phyloP scores from a whole-genome alignment of 2,113 vertebrate genomes.

The Plecturocebus donacophilus region DNA sequence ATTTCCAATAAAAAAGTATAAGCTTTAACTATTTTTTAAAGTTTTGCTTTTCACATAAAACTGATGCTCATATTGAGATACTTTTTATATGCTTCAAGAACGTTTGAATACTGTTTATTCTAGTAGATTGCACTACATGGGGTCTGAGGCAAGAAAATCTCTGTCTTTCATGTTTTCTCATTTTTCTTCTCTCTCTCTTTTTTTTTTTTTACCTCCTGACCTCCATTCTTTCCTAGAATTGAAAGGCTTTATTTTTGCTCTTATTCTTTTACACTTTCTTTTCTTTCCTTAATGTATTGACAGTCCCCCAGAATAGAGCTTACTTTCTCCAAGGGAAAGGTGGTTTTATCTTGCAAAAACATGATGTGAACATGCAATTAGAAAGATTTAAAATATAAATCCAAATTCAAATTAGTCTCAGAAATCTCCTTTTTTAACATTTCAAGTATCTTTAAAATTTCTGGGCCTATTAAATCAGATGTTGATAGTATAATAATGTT shows the following conservation, averaged over 20 bases:
- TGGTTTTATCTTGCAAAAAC: background rate
- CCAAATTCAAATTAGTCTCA: background rate
- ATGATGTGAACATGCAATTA: background rate
- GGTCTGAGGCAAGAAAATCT: background rate
- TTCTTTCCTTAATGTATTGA: background rate
- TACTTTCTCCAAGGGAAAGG: background rate
- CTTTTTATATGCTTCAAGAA: background rate
- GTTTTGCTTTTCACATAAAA: background rate
- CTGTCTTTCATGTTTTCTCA: background rate
- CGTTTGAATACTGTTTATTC: background rate
- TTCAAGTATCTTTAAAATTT: background rate
- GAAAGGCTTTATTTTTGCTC: accelerated
- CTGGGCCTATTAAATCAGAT: background rate
- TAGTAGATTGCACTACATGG: no score
- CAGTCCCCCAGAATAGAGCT: background rate
- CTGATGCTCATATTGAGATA: background rate
- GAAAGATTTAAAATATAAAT: background rate
- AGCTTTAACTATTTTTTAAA: background rate
- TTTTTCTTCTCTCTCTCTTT: background rate
- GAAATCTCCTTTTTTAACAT: background rate
- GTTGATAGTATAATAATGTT: background rate
- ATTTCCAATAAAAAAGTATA: no score
- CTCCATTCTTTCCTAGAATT: background rate
- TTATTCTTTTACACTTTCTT: background rate
- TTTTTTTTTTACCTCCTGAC: background rate